Percentiles rank a stretch among this genome's conserved stretches.
Evolutionary conservation across 2,113 vertebrate species (phyloP).

Genomic region (Corapipo altera): DNA sequence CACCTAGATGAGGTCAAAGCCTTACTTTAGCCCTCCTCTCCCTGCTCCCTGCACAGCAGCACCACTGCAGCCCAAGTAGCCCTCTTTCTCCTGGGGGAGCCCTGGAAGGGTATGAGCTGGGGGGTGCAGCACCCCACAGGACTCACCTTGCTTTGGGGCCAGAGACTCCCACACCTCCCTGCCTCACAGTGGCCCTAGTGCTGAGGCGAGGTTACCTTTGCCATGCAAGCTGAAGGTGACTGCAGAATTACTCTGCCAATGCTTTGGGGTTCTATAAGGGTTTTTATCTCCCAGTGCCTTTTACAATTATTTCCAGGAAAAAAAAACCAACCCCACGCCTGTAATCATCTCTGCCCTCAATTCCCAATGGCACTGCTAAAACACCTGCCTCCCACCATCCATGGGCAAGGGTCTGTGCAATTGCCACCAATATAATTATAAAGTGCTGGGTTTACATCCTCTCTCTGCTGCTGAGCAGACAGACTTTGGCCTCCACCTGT

Average conservation of each 20-base stretch:
- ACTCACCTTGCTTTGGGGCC: background rate
- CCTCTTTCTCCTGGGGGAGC: background rate
- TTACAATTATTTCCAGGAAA: background rate
- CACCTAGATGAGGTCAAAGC: background rate
- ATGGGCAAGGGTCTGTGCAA: slow-evolving; percentile 42
- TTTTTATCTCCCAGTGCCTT: background rate
- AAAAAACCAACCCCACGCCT: background rate
- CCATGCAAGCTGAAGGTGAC: background rate
- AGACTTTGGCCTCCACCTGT: slow-evolving; percentile 43
- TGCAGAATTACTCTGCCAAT: background rate
- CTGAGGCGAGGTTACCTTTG: background rate
- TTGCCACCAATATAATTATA: slow-evolving; percentile 31
- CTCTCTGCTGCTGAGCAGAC: fast-evolving
- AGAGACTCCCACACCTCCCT: fast-evolving
- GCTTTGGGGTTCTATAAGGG: background rate
- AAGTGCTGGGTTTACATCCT: background rate
- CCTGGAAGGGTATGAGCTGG: background rate
- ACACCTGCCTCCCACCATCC: fast-evolving
- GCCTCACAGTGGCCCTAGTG: fast-evolving
- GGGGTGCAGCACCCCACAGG: background rate
- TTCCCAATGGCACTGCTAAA: background rate
- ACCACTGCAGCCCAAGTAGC: fast-evolving
- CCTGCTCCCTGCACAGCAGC: background rate
- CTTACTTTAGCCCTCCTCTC: background rate
- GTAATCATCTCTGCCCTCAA: background rate